These are phyloP conservation scores for Papilio machaon DNA, from an alignment of 1,140 invertebrate species.

Conservation along the genomic window DNA sequence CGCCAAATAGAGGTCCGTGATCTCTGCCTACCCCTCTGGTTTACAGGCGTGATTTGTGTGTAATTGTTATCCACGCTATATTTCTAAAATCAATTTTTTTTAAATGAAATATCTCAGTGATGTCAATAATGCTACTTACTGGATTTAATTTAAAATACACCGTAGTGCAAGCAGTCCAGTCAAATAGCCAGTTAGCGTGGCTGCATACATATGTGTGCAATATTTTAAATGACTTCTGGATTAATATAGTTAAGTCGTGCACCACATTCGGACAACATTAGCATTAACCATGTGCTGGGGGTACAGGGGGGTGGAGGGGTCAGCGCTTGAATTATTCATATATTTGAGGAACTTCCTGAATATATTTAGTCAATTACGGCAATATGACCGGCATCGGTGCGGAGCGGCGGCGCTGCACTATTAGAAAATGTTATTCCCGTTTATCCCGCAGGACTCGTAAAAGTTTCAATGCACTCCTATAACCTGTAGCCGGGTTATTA, in stretches of 20 bases:
- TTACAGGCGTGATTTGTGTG: no score
- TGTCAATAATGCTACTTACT: no score
- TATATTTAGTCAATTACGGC: neutral
- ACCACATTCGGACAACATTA: conserved; percentile 11
- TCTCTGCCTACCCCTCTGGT: no score
- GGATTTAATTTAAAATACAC: neutral
- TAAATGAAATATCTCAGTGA: no score
- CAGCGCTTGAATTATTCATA: conserved; percentile 13
- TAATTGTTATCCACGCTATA: no score
- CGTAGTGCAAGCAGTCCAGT: neutral
- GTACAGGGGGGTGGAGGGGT: neutral
- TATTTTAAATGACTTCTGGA: neutral
- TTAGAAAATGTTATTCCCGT: conserved; percentile 9
- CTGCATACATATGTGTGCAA: neutral
- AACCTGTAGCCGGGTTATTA: neutral
- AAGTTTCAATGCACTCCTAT: neutral
- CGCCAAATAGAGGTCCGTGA: no score
- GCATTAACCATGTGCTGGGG: neutral
- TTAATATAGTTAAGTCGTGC: conserved; percentile 1
- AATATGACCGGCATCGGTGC: neutral
- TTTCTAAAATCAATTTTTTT: no score
- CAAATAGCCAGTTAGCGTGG: neutral
- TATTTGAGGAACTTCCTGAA: conserved; percentile 16
- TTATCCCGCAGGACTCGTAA: neutral
- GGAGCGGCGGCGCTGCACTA: neutral